Evolutionary conservation across 1,140 invertebrate species (phyloP), one percentile per base, ranked within the genome.

Genomic region (Phenacoccus solenopsis): DNA sequence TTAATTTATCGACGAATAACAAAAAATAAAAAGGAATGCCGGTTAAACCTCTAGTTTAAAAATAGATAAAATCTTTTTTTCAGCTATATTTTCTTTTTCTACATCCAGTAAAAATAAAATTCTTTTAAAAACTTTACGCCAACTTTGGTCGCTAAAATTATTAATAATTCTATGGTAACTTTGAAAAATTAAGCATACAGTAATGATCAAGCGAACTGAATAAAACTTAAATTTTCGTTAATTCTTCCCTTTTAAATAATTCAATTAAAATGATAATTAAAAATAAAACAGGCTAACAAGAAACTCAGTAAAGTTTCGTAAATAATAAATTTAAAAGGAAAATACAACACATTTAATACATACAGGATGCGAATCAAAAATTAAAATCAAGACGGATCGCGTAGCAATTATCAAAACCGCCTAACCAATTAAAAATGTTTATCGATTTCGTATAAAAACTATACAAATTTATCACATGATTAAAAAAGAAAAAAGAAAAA

Each of bases 161-260:
- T 25, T 10, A 64, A 64, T 64, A 64, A 64, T 64, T 27, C 59
- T 64, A 64, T 64, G 59, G 59, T 64, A 64, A 64, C 59, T 64
- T 64, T 64, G n/a, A 64, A 64, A 64, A 49, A 64, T 64, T 64
- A 64, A 64, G 59, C 59, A 64, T 64, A 64, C 13, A 9, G 16
- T 9, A 20, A 25, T 64, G 21, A 25, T 64, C 22, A 3, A 64
- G 25, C 59, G 25, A 64, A 64, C 25, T 49, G 38, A 49, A 49
- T 32, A 32, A 32, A 32, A 32, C n/a, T n/a, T n/a, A n/a, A n/a
- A n/a, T 49, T 49, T 49, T 49, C 16, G 3, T 49, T n/a, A 49
- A n/a, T n/a, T n/a, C n/a, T n/a, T n/a, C n/a, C n/a, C n/a, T n/a
- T n/a, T n/a, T 9, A 49, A 49, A 49, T 9, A 49, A 49, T n/a